phyloP scores from a whole-genome alignment of 2,797 vertebrate genomes.

The Halcyon smyrnensis region DNA sequence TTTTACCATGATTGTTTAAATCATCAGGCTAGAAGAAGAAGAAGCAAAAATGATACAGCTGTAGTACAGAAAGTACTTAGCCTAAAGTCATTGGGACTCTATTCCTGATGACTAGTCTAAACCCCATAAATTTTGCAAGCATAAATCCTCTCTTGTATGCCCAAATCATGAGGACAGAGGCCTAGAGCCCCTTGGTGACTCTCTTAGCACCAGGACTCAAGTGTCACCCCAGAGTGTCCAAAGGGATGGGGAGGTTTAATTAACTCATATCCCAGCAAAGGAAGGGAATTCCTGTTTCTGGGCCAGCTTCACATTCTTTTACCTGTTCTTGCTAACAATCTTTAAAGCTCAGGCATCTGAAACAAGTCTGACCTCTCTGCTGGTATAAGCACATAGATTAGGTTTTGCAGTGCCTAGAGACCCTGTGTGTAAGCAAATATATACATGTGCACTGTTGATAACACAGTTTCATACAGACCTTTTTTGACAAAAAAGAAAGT shows the following conservation, averaged over 20 bases:
- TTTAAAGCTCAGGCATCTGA: neutral
- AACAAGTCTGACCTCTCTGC: neutral
- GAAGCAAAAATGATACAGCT: no score
- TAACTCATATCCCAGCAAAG: neutral
- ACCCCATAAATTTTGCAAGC: no score
- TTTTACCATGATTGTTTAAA: neutral
- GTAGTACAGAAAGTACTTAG: no score
- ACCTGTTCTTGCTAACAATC: neutral
- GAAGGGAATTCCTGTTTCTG: neutral
- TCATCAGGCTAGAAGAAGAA: neutral
- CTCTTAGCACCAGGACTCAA: no score
- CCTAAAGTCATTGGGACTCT: no score
- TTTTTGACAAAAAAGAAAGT: neutral
- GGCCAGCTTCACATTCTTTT: neutral
- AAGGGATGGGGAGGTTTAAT: neutral
- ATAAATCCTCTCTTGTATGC: no score
- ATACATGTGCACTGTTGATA: neutral
- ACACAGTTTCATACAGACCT: neutral
- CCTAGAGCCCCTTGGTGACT: no score
- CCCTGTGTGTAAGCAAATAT: fast-evolving
- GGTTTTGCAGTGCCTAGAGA: neutral
- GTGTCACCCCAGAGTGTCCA: neutral
- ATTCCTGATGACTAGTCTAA: no score
- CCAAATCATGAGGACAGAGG: no score
- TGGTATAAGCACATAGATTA: neutral